A percentile compares a stretch with the other conserved stretches of the same genome.
Evolutionary conservation across 2,888 invertebrate species (phyloP).

Genomic region (Macrophya annulata): DNA sequence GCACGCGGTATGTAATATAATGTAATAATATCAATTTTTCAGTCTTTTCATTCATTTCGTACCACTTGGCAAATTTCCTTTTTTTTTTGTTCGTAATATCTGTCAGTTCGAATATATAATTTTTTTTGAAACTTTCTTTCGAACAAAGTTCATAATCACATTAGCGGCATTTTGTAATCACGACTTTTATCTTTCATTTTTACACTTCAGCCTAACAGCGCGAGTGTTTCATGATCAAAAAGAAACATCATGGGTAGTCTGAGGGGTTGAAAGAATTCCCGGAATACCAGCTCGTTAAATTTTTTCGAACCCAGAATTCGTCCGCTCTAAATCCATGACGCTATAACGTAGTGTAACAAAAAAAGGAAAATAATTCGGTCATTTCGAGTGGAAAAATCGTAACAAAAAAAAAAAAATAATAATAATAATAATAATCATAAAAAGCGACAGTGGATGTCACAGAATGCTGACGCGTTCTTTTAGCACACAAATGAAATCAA

Average conservation of each 20-base stretch:
- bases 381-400: background rate
- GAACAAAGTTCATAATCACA: constrained; percentile 5
- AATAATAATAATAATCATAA: too few species aligned
- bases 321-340: background rate
- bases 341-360: background rate
- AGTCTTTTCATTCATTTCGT: background rate
- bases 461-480: background rate
- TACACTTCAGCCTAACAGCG: background rate
- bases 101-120: background rate
- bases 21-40: background rate
- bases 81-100: background rate
- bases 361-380: background rate
- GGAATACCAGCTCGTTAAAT: background rate
- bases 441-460: background rate
- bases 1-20: background rate
- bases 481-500: background rate
- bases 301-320: background rate
- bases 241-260: constrained; percentile 4
- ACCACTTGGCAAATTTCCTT: background rate
- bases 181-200: background rate
- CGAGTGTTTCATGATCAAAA: constrained; percentile 17
- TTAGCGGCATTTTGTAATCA: constrained; percentile 4
- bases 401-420: too few species aligned
- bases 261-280: constrained; percentile 1
- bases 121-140: background rate